Evolutionary conservation across 2,888 invertebrate genomes (phyloP).

Genomic region (Rotaria sp.): DNA sequence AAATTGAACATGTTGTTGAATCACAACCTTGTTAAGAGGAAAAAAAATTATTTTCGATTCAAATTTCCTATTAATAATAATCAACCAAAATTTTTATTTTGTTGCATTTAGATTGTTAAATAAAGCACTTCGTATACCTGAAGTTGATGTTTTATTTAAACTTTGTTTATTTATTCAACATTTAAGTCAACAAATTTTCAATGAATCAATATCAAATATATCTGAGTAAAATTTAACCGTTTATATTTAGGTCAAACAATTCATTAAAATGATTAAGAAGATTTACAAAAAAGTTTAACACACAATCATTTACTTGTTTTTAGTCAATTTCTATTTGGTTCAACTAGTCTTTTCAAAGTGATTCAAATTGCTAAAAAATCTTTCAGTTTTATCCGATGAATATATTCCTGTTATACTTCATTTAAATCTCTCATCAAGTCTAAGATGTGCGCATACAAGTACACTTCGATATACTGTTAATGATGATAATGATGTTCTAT

Average conservation of each 20-base stretch:
- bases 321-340: not conserved
- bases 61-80: too few relatives aligned
- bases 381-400: not conserved
- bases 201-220: not conserved
- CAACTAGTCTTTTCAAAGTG: not conserved
- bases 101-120: conserved; percentile 14
- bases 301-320: not conserved
- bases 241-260: not conserved
- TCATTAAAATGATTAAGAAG: not conserved
- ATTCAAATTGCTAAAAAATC: not conserved
- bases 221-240: not conserved
- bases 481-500: not conserved
- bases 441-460: not conserved
- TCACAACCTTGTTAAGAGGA: not conserved
- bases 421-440: not conserved
- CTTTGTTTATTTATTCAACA: conserved; percentile 11
- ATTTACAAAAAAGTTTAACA: not conserved
- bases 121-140: not conserved
- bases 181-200: not conserved
- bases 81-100: too few relatives aligned
- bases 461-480: not conserved
- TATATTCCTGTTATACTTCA: not conserved
- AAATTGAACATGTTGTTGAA: not conserved
- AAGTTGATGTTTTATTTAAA: not conserved
- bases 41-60: too few relatives aligned